Evolutionary conservation across 1,140 invertebrate genomes (phyloP).

Genomic region (Sycophila sp.): DNA sequence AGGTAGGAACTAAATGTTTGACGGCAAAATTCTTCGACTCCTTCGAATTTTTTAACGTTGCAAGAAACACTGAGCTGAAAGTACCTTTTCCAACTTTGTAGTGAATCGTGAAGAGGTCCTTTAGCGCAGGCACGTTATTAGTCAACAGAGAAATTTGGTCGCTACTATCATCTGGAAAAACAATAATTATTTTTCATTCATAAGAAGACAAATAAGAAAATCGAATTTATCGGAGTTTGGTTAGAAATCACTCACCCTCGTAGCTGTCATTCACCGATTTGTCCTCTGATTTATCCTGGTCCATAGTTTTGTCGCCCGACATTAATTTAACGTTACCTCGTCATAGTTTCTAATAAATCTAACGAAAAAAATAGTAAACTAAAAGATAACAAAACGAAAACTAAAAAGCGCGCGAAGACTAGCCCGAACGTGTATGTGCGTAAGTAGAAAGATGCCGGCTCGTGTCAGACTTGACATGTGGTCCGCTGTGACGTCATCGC

Average conservation of each 20-base stretch:
- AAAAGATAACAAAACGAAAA: background rate
- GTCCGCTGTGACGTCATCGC: too few species aligned
- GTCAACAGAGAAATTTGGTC: slow-evolving; percentile 44
- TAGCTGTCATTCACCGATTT: slow-evolving; percentile 8
- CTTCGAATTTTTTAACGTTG: slow-evolving; percentile 71
- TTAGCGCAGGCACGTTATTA: slow-evolving; percentile 68
- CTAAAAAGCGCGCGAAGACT: slow-evolving; percentile 30
- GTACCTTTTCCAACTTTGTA: slow-evolving; percentile 82
- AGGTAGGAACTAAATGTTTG: slow-evolving; percentile 86
- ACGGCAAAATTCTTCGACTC: slow-evolving; percentile 75
- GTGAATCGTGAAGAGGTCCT: slow-evolving; percentile 74
- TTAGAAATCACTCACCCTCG: slow-evolving; percentile 20
- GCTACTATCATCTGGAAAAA: slow-evolving; percentile 29
- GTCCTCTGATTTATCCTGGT: slow-evolving; percentile 2
- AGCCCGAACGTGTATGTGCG: background rate
- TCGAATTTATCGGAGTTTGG: background rate
- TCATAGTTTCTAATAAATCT: slow-evolving; percentile 2
- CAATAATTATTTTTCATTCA: background rate
- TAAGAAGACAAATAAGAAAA: background rate
- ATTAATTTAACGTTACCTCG: background rate
- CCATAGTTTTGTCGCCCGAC: background rate
- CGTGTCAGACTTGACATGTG: background rate
- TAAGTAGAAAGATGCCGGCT: background rate
- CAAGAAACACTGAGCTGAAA: slow-evolving; percentile 84
- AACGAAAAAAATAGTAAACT: background rate